phyloP scores from a whole-genome alignment of 2,113 vertebrate species.

The Maccullochella peelii region DNA sequence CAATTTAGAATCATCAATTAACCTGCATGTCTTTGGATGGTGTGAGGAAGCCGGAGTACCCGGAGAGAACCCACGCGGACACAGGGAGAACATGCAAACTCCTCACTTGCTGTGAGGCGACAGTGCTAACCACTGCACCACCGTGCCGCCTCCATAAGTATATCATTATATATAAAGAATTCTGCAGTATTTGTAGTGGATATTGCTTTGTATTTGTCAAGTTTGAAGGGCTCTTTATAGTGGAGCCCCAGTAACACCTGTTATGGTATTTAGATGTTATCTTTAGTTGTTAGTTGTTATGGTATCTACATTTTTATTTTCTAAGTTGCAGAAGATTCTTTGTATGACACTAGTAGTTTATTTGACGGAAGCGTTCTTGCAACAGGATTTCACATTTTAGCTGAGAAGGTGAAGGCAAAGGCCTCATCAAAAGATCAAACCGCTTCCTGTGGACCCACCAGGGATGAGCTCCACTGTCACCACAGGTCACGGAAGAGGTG shows the following conservation, averaged over 20 bases:
- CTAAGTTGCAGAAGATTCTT: not conserved
- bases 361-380: not conserved
- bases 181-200: not conserved
- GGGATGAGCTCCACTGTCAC: constrained; percentile 62
- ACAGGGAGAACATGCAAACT: no score
- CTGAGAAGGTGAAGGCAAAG: constrained; percentile 47
- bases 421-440: constrained; percentile 60
- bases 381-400: constrained; percentile 28
- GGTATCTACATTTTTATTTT: not conserved
- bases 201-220: not conserved
- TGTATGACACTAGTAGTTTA: not conserved
- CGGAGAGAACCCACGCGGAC: no score
- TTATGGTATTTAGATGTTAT: not conserved
- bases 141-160: no score
- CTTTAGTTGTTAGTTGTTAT: not conserved
- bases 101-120: no score
- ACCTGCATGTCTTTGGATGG: no score
- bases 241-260: not conserved
- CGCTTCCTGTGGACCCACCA: constrained; percentile 62
- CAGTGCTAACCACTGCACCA: no score
- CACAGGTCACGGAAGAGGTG: constrained; percentile 59
- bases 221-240: not conserved
- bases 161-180: not conserved
- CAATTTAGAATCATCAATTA: no score
- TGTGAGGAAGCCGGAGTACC: no score